Percentiles rank a stretch among this genome's conserved stretches.
phyloP scores from a whole-genome alignment of 2,113 vertebrate genomes.

The Phocoena phocoena region DNA sequence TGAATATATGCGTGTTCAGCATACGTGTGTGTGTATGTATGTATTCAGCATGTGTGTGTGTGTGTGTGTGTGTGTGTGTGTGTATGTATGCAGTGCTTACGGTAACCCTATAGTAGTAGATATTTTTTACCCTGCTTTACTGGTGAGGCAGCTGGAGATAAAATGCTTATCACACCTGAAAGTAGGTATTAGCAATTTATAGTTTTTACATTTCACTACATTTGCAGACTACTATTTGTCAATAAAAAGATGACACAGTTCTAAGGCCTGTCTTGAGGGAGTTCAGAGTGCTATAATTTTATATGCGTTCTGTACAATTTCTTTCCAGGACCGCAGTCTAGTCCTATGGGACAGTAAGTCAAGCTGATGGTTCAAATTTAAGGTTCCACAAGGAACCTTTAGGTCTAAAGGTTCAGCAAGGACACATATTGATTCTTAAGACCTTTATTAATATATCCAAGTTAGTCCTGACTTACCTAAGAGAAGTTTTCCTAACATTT shows the following conservation, averaged over 20 bases:
- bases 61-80: neutral
- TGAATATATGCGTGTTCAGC: neutral
- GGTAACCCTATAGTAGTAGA: neutral
- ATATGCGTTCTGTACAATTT: fast-evolving
- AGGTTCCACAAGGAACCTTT: neutral
- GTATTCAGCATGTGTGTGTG: neutral
- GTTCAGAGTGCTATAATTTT: neutral
- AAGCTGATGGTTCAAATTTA: neutral
- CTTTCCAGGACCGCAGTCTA: neutral
- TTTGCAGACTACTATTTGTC: neutral
- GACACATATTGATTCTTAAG: neutral
- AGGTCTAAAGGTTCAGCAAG: neutral
- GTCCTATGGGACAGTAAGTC: fast-evolving
- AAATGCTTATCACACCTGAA: neutral
- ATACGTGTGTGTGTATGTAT: neutral
- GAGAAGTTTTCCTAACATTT: neutral
- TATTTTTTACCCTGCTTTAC: neutral
- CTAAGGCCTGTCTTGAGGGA: neutral
- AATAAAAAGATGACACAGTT: neutral
- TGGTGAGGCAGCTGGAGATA: neutral
- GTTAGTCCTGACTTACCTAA: neutral
- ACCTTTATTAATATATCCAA: neutral
- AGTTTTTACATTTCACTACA: neutral
- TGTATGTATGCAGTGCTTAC: neutral
- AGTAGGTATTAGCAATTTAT: neutral